Evolutionary conservation across 23 tunicate species (phyloP).

Genomic region (Clavelina lepadiformis): DNA sequence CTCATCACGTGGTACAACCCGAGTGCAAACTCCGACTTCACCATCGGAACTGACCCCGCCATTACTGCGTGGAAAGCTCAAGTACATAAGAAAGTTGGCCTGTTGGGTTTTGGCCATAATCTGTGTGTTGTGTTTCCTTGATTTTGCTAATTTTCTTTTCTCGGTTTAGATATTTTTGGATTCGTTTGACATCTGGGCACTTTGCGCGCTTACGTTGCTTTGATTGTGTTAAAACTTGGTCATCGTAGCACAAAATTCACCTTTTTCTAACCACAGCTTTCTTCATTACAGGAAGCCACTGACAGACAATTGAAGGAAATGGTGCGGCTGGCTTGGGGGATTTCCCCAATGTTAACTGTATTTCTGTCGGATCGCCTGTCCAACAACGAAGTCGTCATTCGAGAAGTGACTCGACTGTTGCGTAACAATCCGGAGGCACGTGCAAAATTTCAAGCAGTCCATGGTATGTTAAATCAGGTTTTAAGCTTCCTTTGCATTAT

Average conservation of each 20-base stretch:
- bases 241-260: too few species aligned
- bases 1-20: slow-evolving; percentile 96
- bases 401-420: slow-evolving; percentile 73
- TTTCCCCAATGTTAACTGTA: slow-evolving; percentile 84
- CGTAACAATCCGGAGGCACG: slow-evolving; percentile 66
- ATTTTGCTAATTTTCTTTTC: not conserved
- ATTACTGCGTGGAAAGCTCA: slow-evolving; percentile 87
- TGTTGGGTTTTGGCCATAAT: too few species aligned
- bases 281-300: slow-evolving; percentile 33
- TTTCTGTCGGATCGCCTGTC: slow-evolving; percentile 77
- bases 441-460: not conserved
- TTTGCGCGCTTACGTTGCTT: too few species aligned
- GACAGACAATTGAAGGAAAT: slow-evolving; percentile 77
- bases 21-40: slow-evolving; percentile 34
- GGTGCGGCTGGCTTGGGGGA: slow-evolving; percentile 68
- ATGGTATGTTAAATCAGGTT: not conserved
- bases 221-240: too few species aligned
- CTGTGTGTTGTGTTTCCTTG: too few species aligned
- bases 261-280: not conserved
- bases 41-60: slow-evolving; percentile 58
- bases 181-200: too few species aligned
- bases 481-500: too few species aligned
- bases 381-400: slow-evolving; percentile 65
- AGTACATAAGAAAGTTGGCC: slow-evolving; percentile 22
- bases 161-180: slow-evolving; percentile 13